Percentiles rank a stretch among this genome's conserved stretches.
These are phyloP conservation scores for Toxotes jaculatrix DNA, from an alignment of 2,113 vertebrate genomes.

Conservation along the genomic window DNA sequence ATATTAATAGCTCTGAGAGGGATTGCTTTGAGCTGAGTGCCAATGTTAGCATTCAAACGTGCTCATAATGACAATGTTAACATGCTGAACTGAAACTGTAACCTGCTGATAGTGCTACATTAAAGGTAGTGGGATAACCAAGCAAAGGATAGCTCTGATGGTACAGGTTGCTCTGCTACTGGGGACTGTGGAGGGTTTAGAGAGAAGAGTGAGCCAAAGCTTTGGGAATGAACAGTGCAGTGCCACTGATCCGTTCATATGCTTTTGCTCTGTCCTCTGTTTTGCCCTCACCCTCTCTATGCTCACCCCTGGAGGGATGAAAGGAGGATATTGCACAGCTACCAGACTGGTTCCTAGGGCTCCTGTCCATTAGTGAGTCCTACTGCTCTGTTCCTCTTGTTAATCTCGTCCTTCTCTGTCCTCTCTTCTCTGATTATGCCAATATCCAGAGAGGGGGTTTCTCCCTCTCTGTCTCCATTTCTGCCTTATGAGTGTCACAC, in stretches of 20 bases:
- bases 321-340: constrained; percentile 18
- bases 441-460: constrained; percentile 31
- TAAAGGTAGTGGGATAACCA: no score
- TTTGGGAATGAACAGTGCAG: constrained; percentile 33
- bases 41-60: not conserved
- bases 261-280: constrained; percentile 18
- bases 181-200: constrained; percentile 7
- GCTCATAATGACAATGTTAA: not conserved
- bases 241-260: constrained; percentile 24
- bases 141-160: not conserved
- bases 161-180: constrained; percentile 22
- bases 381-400: constrained; percentile 43
- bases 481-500: constrained; percentile 45
- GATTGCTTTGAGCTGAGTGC: not conserved
- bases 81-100: not conserved
- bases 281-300: not conserved
- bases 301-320: constrained; percentile 30
- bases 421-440: constrained; percentile 40
- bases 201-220: constrained; percentile 2
- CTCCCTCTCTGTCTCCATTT: constrained; percentile 10
- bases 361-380: constrained; percentile 41
- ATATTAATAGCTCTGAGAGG: not conserved
- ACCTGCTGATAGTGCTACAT: not conserved
- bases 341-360: constrained; percentile 30
- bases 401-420: constrained; percentile 52